These are phyloP conservation scores for Pachymerium ferrugineum DNA, from an alignment of 2,888 invertebrate genomes.

Conservation along the genomic window DNA sequence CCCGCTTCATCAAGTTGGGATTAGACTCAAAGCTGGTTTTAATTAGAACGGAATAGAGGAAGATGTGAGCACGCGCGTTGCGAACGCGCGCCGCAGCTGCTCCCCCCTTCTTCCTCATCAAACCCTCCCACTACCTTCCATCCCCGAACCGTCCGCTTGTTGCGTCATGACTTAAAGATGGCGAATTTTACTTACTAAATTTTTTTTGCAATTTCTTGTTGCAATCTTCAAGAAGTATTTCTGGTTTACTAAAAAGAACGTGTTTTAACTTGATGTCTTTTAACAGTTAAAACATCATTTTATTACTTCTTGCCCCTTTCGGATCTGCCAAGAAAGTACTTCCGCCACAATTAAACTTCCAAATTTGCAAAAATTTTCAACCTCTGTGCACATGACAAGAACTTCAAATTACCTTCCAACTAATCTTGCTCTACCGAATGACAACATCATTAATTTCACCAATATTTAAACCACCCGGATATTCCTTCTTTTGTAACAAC, in stretches of 20 bases:
- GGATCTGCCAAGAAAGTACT: no score
- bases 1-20: constrained; percentile 32
- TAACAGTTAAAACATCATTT: background rate
- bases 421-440: no score
- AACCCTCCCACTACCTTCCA: background rate
- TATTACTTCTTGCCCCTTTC: background rate
- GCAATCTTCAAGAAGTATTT: no score
- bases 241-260: no score
- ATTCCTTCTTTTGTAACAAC: no score
- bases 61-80: constrained; percentile 8
- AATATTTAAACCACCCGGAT: no score
- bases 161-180: constrained; percentile 10
- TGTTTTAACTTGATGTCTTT: background rate
- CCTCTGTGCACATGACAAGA: no score
- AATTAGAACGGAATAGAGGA: constrained; percentile 32
- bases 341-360: no score
- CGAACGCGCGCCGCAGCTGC: constrained; percentile 30
- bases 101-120: constrained; percentile 11
- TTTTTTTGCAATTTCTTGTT: no score
- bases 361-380: no score
- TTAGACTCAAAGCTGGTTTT: constrained; percentile 32
- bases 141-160: background rate
- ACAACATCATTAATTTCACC: no score
- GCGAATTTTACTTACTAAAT: constrained; percentile 1
- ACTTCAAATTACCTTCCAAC: no score